Conservation (phyloP, 2,113 vertebrate species). For the Conger conger region DNA sequence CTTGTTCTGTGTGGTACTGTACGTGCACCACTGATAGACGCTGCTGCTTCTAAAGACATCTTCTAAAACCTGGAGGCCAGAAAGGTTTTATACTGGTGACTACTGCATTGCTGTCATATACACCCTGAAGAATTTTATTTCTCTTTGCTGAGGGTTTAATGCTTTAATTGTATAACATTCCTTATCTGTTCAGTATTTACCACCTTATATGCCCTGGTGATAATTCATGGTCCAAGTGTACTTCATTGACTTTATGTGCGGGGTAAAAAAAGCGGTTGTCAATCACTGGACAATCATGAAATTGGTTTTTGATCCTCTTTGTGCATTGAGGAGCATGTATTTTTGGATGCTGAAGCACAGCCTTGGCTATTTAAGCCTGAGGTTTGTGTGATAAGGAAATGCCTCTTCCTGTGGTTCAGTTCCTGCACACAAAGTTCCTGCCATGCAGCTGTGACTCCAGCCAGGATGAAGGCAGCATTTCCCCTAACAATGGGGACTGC, state of each 20-base stretch:
- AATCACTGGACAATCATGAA: background rate
- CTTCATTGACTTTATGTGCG: background rate
- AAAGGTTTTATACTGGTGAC: background rate
- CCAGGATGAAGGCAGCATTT: slow-evolving; percentile 26
- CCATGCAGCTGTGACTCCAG: slow-evolving; percentile 27
- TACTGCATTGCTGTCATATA: background rate
- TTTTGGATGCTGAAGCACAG: background rate
- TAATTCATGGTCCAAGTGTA: background rate
- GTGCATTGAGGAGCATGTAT: slow-evolving; percentile 9
- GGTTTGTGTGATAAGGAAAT: slow-evolving; percentile 44
- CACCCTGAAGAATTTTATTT: background rate
- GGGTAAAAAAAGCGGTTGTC: background rate
- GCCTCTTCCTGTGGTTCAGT: slow-evolving; percentile 49
- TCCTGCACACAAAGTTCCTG: slow-evolving; percentile 9
- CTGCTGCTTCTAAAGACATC: background rate
- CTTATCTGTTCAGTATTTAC: background rate
- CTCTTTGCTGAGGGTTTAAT: background rate
- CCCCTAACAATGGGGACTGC: background rate
- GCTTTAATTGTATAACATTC: background rate
- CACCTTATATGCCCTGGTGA: too few relatives aligned
- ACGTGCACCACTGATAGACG: background rate
- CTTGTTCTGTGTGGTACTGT: background rate
- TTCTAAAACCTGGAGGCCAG: background rate
- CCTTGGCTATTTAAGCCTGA: slow-evolving; percentile 7
- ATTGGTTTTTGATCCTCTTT: background rate